A percentile compares a stretch with the other conserved stretches of the same genome.
Conservation (phyloP, 2,888 invertebrate genomes). For the Hoplodrina ambigua region DNA sequence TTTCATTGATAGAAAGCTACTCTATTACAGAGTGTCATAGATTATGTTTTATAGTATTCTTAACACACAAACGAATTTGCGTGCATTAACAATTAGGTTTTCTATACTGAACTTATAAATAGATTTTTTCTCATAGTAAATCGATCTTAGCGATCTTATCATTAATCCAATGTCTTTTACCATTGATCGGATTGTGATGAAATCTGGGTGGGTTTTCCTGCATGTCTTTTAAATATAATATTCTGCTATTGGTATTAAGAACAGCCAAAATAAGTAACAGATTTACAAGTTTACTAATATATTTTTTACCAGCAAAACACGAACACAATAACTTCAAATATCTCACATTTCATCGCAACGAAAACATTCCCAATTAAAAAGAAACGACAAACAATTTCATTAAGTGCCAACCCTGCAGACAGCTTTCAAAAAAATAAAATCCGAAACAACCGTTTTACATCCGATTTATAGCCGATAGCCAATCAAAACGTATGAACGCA, state of each 20-base stretch:
- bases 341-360: background rate
- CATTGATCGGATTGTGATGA: too few species aligned
- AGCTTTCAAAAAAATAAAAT: conserved; percentile 22
- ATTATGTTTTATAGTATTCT: too few species aligned
- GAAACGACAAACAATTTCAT: conserved; percentile 6
- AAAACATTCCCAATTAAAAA: background rate
- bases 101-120: too few species aligned
- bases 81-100: too few species aligned
- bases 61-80: too few species aligned
- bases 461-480: conserved; percentile 23
- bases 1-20: too few species aligned
- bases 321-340: background rate
- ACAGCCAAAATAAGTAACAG: background rate
- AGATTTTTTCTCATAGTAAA: too few species aligned
- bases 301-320: background rate
- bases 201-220: too few species aligned
- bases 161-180: too few species aligned
- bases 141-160: too few species aligned
- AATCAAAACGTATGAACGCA: conserved; percentile 44
- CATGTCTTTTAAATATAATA: too few species aligned
- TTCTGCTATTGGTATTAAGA: background rate
- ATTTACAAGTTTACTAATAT: background rate
- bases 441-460: background rate
- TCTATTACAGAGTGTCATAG: too few species aligned
- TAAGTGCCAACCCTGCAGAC: conserved; percentile 8